Evolutionary conservation across 2,888 invertebrate species (phyloP), one percentile per base, ranked within the genome.

Genomic region (Diadegma fenestrale): DNA sequence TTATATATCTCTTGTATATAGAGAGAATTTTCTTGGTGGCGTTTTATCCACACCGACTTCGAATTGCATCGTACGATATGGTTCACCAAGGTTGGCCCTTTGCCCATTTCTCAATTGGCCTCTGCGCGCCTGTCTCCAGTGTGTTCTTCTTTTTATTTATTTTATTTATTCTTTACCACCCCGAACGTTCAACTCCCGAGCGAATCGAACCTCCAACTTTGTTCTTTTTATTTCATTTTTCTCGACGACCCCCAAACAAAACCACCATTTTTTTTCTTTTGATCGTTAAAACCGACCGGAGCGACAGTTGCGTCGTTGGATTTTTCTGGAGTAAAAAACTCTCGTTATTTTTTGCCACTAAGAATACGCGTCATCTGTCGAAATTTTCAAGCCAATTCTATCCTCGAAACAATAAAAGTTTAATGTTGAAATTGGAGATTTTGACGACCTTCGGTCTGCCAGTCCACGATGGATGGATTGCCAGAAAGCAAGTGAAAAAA

Each of bases 51-150:
- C 33, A 30, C 30, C 63, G 75, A 82, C 66, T 72, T 64, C 79
- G 76, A 66, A 68, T 73, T 75, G 82, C 64, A 75, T 75, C 82
- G 26, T 33, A 43, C 76, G 79, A 85, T 82, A 82, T 71, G 85
- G 82, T 82, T 82, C 79, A 72, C 79, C 79, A 72, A 71, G 72
- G 75, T 85, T 85, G 85, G 85, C 79, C 71, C 79, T 80, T 37
- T 80, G 85, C 85, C 85, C 82, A 76, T 85, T 82, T 77, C 75
- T 80, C 85, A 85, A 85, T 85, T 82, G 85, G 85, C 76, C 79
- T 71, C 75, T 41, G 64, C 82, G 63, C 33, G 66, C 54, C 58
- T 76, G 51, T 61, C 72, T 77, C 78, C 48, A 17, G 30, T 58
- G 30, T 58, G 37, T 43, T 22, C 43, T 54, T 71, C 51, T 64